A percentile compares a stretch with the other conserved stretches of the same genome.
Conservation (phyloP, 2,113 vertebrate genomes). For the Dipodomys stephensi region DNA sequence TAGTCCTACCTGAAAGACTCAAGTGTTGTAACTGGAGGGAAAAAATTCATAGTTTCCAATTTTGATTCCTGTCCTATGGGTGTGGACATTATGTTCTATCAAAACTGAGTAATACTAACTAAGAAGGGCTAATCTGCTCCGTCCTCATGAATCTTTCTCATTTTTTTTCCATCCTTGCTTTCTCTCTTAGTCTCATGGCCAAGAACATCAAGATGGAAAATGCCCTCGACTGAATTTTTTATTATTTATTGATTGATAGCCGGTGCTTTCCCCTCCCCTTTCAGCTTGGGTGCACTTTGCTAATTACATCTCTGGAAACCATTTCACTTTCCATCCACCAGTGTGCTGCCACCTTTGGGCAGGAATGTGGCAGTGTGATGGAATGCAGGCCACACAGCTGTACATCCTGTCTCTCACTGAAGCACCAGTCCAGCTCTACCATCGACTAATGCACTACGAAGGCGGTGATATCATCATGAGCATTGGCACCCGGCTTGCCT, state of each 20-base stretch:
- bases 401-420: not conserved
- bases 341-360: slow-evolving; percentile 67
- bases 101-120: not conserved
- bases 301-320: slow-evolving; percentile 78
- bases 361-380: slow-evolving; percentile 55
- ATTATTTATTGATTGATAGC: slow-evolving; percentile 80
- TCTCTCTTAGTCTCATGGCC: slow-evolving; percentile 26
- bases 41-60: not conserved
- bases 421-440: not conserved
- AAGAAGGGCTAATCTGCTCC: slow-evolving; percentile 1
- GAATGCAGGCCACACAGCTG: not conserved
- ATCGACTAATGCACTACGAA: not conserved
- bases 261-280: fast-evolving
- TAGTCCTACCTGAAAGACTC: slow-evolving; percentile 39
- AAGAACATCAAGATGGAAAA: slow-evolving; percentile 75
- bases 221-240: slow-evolving; percentile 72
- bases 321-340: slow-evolving; percentile 47
- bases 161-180: not conserved
- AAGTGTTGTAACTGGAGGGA: not conserved
- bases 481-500: not conserved
- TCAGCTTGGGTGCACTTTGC: slow-evolving; percentile 70
- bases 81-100: not conserved
- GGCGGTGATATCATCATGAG: slow-evolving; percentile 28
- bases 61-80: not conserved
- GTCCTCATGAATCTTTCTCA: slow-evolving; percentile 34